A percentile compares a stretch with the other conserved stretches of the same genome.
phyloP scores from a whole-genome alignment of 2,888 invertebrate species.

The Euplexia lucipara region DNA sequence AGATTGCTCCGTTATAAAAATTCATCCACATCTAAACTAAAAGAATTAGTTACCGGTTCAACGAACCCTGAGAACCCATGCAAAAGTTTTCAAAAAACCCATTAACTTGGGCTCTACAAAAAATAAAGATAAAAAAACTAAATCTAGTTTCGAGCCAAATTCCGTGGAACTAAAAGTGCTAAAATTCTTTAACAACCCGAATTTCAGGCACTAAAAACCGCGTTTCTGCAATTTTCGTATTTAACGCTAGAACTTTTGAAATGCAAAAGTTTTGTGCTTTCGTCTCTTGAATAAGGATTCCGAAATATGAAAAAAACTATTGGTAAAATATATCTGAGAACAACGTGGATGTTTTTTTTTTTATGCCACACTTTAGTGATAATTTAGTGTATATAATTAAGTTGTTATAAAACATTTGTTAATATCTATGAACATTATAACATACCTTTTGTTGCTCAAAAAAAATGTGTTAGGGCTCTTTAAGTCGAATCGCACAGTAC shows the following conservation, averaged over 20 bases:
- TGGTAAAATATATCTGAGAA: no score
- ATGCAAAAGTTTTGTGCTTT: not conserved
- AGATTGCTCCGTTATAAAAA: not conserved
- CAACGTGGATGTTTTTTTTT: no score
- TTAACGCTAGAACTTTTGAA: constrained; percentile 28
- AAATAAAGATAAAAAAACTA: not conserved
- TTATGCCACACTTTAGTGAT: no score
- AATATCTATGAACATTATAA: no score
- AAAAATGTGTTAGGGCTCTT: no score
- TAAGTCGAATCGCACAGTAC: no score
- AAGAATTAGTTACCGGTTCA: not conserved
- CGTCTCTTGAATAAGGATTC: constrained; percentile 20
- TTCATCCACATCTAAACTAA: not conserved
- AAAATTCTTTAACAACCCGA: constrained; percentile 14
- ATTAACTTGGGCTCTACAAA: not conserved
- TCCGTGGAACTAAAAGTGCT: constrained; percentile 17
- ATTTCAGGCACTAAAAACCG: constrained; percentile 20
- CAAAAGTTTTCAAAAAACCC: not conserved
- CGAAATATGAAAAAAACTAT: not conserved
- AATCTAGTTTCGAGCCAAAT: constrained; percentile 20
- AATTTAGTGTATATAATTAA: no score
- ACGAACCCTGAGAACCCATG: constrained; percentile 15
- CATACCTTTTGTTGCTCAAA: no score
- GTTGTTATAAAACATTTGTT: no score
- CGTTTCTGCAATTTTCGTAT: constrained; percentile 15